Conservation (phyloP, 2,888 invertebrate genomes). For the Melanostoma scalare region DNA sequence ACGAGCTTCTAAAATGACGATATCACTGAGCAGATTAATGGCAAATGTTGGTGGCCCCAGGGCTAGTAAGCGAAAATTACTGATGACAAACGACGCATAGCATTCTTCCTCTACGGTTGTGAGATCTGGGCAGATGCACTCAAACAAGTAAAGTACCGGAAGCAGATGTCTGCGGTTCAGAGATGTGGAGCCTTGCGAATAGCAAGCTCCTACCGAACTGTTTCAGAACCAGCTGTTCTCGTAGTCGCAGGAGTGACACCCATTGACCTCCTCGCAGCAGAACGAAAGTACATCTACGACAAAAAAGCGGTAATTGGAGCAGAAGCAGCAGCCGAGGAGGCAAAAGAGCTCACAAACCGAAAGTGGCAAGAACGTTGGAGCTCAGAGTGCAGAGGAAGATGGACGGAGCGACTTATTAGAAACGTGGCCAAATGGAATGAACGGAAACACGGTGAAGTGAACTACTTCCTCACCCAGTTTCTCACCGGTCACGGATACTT, state of each 20-base stretch:
- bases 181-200: conserved; percentile 70
- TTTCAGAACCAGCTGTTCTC: conserved; percentile 72
- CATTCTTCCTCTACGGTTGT: too few relatives aligned
- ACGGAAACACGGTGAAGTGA: conserved; percentile 63
- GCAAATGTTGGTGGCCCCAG: conserved; percentile 69
- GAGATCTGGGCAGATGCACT: conserved; percentile 22
- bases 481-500: conserved; percentile 26
- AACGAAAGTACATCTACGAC: conserved; percentile 17
- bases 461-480: conserved; percentile 12
- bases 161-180: conserved; percentile 59
- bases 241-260: conserved; percentile 75
- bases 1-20: conserved; percentile 55
- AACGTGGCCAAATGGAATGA: conserved; percentile 60
- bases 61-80: too few relatives aligned
- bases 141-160: conserved; percentile 49
- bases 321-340: neutral
- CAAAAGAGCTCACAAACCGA: neutral
- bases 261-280: conserved; percentile 69
- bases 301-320: neutral
- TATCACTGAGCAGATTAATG: conserved; percentile 69
- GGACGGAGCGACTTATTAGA: conserved; percentile 64
- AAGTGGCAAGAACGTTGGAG: conserved; percentile 56
- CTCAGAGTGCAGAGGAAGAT: conserved; percentile 54
- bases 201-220: conserved; percentile 71
- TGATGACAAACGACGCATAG: too few relatives aligned